A percentile compares a stretch with the other conserved stretches of the same genome.
These are phyloP conservation scores for Drosophila ogumai DNA, from an alignment of 1,140 invertebrate species.

Conservation along the genomic window DNA sequence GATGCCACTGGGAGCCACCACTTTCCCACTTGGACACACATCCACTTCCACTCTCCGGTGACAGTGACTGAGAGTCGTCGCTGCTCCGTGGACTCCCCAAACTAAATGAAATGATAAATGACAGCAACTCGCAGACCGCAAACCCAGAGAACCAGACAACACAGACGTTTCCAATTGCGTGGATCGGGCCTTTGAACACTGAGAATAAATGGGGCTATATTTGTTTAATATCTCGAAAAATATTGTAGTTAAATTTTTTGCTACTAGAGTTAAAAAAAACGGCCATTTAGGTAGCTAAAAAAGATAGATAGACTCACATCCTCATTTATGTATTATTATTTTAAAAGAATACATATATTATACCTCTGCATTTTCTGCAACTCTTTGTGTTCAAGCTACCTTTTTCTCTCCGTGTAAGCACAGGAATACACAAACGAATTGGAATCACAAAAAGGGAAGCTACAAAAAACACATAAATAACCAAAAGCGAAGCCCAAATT, in stretches of 20 bases:
- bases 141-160: conserved; percentile 13
- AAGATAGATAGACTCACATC: too few relatives aligned
- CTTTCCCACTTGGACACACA: conserved; percentile 44
- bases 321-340: too few relatives aligned
- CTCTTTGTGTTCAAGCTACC: too few relatives aligned
- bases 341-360: too few relatives aligned
- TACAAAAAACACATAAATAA: conserved; percentile 25
- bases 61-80: conserved; percentile 26
- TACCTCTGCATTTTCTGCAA: background rate
- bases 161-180: conserved; percentile 38
- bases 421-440: conserved; percentile 12
- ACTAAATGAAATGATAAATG: conserved; percentile 71
- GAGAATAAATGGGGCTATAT: background rate
- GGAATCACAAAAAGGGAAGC: conserved; percentile 9
- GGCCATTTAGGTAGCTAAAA: too few relatives aligned
- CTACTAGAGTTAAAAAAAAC: too few relatives aligned
- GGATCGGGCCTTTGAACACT: conserved; percentile 16
- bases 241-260: background rate
- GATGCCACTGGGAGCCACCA: conserved; percentile 9
- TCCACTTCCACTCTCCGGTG: conserved; percentile 36
- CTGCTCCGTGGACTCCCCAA: conserved; percentile 1
- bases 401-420: conserved; percentile 6
- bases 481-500: conserved; percentile 32
- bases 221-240: background rate
- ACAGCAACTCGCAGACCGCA: conserved; percentile 52